Base-by-base conservation (phyloP, 35 echinoderm and acorn worm genomes). In the Holothuria glaberrima region DNA sequence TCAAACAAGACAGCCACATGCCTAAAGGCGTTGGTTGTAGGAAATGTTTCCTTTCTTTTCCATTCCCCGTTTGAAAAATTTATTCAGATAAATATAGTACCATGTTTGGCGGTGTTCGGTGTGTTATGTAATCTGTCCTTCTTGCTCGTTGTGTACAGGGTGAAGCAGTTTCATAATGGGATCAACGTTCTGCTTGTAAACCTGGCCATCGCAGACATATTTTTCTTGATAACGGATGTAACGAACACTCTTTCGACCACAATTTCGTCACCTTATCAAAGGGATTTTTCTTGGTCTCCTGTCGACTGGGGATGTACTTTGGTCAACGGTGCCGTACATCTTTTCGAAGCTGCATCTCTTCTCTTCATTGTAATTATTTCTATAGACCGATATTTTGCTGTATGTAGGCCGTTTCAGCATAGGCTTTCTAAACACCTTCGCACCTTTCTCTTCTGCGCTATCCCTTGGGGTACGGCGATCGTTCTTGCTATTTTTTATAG, bases 331-430 rank as follows among this genome's bases (percentile, higher is more conserved):
- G 46, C 25, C 7, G 80, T 84, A n/a, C 80, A 84, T 63, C 80
- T 84, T 2, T 84, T 61, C 24, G 80, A 84, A 33, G 80, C 80
- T 22, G 80, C 80, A 6, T 84, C 80, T 30, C 80, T 84, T 18
- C 57, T 84, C 1, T 84, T 84, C 30, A 84, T 84, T 12, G 80
- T 84, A 9, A 84, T 54, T 32, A 61, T 84, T 0, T 84, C 80
- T 17, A 84, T 84, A 22, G 80, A 84, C 57, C 80, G 80, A 61
- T 84, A 84, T 61, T 84, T 84, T 12, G 80, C 80, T 30, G 80
- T 84, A 22, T 84, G 80, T 36, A 60, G 31, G n/a, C 80, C 80
- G 18, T 84, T 84, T 3, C 80, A 84, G 24, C 80, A 84, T 33
- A 59, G 80, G 31, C 20, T 84, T 48, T 84, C 80, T 2, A 84